Conservation (phyloP, 1,140 invertebrate species). For the Octopus sinensis region DNA sequence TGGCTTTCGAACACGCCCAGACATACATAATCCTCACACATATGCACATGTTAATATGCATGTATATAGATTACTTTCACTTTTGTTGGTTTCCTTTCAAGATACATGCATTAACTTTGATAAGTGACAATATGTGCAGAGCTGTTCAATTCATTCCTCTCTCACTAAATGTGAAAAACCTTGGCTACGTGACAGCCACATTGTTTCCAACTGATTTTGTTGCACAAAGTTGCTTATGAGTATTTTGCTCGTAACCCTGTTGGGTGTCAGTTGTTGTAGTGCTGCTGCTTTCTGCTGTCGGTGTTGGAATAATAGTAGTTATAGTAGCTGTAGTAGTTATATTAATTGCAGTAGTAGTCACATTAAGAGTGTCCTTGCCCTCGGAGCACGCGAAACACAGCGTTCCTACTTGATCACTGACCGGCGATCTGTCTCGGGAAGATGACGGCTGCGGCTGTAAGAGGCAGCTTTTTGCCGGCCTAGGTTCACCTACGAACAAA, state of each 20-base stretch:
- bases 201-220: neutral
- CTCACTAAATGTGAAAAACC: neutral
- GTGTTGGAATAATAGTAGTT: neutral
- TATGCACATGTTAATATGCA: neutral
- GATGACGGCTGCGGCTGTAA: neutral
- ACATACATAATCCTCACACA: neutral
- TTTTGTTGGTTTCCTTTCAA: neutral
- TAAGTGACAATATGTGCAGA: too few species aligned
- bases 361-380: neutral
- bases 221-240: neutral
- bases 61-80: neutral
- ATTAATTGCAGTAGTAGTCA: neutral
- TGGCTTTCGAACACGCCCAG: neutral
- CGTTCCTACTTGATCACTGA: neutral
- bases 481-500: neutral
- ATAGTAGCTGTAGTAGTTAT: neutral
- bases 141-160: neutral
- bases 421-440: neutral
- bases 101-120: too few species aligned
- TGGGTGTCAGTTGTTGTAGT: too few species aligned
- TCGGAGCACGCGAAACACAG: neutral
- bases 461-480: neutral
- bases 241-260: neutral
- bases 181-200: neutral
- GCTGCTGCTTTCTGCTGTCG: too few species aligned